Evolutionary conservation across 2,113 vertebrate species (phyloP).

Genomic region (Morone chrysops): DNA sequence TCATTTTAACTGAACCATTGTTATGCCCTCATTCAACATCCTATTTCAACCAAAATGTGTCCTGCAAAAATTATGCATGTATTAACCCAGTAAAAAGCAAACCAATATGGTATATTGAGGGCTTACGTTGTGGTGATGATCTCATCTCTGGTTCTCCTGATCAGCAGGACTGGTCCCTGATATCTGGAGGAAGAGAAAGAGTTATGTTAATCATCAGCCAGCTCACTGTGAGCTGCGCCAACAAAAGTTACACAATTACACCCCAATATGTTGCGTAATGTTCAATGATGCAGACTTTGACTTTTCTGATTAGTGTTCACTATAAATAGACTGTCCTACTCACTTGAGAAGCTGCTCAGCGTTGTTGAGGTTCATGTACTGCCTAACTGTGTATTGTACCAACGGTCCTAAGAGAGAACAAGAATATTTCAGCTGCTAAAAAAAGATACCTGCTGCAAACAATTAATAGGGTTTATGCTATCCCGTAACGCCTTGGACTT

Average conservation of each 20-base stretch:
- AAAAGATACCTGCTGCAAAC: background rate
- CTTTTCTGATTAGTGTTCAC: conserved; percentile 4
- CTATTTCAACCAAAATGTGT: background rate
- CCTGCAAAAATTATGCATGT: background rate
- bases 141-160: conserved; percentile 93
- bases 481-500: conserved; percentile 71
- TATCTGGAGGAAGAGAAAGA: conserved; percentile 80
- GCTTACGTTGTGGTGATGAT: conserved; percentile 94
- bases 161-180: conserved; percentile 91
- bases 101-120: background rate
- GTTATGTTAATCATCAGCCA: conserved; percentile 1
- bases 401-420: conserved; percentile 82
- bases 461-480: background rate
- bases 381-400: conserved; percentile 91
- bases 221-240: background rate
- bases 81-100: background rate
- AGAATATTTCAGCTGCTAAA: conserved; percentile 6
- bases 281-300: conserved; percentile 18
- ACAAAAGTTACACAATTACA: conserved; percentile 11
- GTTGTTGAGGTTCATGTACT: conserved; percentile 93
- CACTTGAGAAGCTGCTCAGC: conserved; percentile 93
- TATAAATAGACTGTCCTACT: conserved; percentile 40
- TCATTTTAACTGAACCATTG: background rate
- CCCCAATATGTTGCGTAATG: conserved; percentile 5
- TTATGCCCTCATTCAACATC: background rate